phyloP scores from a whole-genome alignment of 2,888 invertebrate species.

The Dasysyrphus albostriatus region DNA sequence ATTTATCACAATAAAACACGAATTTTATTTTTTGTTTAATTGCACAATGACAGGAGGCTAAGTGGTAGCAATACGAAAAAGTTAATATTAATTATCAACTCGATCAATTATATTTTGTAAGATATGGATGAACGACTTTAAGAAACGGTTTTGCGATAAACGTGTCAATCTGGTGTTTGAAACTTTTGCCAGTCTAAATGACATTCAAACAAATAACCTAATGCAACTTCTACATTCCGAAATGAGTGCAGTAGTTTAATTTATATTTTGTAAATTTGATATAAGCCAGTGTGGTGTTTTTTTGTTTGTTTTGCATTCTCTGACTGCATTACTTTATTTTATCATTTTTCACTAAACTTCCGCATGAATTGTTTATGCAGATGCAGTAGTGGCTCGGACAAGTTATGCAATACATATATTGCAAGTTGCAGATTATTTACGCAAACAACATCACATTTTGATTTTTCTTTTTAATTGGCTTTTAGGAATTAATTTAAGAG shows the following conservation, averaged over 20 bases:
- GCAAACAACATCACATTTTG: background rate
- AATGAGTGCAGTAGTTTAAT: slow-evolving; percentile 27
- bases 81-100: background rate
- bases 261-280: background rate
- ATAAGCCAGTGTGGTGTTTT: background rate
- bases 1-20: background rate
- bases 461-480: background rate
- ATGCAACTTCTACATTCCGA: background rate
- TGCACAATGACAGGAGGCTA: background rate
- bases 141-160: background rate
- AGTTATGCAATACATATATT: background rate
- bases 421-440: background rate
- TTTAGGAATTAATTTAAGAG: background rate
- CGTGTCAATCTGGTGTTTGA: background rate
- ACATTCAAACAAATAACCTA: background rate
- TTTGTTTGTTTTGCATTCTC: no score
- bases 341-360: slow-evolving; percentile 8
- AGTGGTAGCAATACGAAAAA: background rate
- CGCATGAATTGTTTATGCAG: slow-evolving; percentile 19
- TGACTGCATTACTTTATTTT: background rate
- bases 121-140: background rate
- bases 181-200: background rate
- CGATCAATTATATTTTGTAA: background rate
- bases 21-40: background rate
- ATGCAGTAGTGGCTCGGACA: background rate